Evolutionary conservation across 2,888 invertebrate genomes (phyloP).

Genomic region (Rhorus exstirpatorius): DNA sequence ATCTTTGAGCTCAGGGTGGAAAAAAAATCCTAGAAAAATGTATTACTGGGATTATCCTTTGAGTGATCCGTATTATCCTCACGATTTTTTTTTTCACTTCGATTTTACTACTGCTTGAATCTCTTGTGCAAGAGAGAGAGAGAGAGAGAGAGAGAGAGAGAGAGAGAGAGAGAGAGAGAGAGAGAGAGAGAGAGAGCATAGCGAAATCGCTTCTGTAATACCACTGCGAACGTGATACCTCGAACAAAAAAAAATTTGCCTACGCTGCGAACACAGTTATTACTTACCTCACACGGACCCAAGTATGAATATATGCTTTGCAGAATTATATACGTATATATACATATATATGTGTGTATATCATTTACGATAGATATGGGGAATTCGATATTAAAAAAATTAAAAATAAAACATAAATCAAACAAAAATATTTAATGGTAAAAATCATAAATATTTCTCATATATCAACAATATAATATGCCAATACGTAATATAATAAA

Average conservation of each 20-base stretch:
- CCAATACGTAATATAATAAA: too few relatives aligned
- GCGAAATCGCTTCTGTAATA: conserved; percentile 18
- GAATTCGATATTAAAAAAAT: not conserved
- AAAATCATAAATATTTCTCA: too few relatives aligned
- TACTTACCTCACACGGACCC: conserved; percentile 7
- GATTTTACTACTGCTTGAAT: not conserved
- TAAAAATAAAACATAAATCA: not conserved
- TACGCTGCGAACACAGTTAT: conserved; percentile 44
- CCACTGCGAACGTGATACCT: conserved; percentile 6
- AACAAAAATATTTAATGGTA: too few relatives aligned
- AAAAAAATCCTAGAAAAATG: not conserved
- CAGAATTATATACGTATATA: too few relatives aligned
- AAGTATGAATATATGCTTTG: conserved; percentile 7
- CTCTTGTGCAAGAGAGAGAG: too few relatives aligned
- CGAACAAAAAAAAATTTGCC: conserved; percentile 44
- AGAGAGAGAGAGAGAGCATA: not conserved
- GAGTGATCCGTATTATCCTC: conserved; percentile 12
- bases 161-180: too few relatives aligned
- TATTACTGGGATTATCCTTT: conserved; percentile 14
- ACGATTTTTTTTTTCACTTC: not conserved
- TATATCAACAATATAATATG: too few relatives aligned
- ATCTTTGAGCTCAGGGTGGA: not conserved
- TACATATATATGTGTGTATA: too few relatives aligned
- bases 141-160: too few relatives aligned
- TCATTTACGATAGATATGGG: not conserved